Percentiles rank a stretch among this genome's conserved stretches.
These are phyloP conservation scores for Sakesphorus luctuosus DNA, from an alignment of 2,113 vertebrate genomes.

Conservation along the genomic window DNA sequence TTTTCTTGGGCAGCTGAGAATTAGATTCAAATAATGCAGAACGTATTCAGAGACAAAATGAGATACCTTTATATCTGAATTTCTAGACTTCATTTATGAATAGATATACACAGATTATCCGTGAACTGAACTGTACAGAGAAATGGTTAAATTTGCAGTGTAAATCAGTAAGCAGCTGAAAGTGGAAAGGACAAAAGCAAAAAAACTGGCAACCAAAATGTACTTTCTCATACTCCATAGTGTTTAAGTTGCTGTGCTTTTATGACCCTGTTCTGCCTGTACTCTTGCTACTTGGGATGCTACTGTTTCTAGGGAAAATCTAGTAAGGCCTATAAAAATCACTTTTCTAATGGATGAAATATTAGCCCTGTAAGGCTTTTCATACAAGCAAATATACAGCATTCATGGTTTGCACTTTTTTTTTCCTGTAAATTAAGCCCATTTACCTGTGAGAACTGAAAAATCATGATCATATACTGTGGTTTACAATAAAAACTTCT, in stretches of 20 bases:
- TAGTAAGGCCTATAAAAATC: neutral
- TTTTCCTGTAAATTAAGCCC: neutral
- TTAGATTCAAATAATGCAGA: neutral
- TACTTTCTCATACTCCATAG: neutral
- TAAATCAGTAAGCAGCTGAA: neutral
- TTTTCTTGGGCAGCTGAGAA: neutral
- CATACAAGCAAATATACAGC: neutral
- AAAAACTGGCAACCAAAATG: neutral
- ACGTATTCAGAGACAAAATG: neutral
- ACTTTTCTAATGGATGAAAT: neutral
- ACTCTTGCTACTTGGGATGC: neutral
- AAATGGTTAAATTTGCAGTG: neutral
- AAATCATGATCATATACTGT: neutral
- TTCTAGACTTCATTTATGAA: slow-evolving; percentile 12
- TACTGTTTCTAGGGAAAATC: neutral
- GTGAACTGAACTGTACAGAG: neutral
- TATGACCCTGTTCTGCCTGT: neutral
- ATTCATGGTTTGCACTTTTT: neutral
- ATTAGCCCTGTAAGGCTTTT: neutral
- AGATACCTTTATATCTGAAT: neutral
- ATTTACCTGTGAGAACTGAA: neutral
- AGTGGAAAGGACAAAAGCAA: neutral
- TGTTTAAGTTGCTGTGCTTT: neutral
- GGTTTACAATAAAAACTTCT: neutral
- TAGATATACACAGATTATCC: neutral